Evolutionary conservation across 2,797 vertebrate species (phyloP), one percentile per base, ranked within the genome.

Genomic region (Thunnus albacares): DNA sequence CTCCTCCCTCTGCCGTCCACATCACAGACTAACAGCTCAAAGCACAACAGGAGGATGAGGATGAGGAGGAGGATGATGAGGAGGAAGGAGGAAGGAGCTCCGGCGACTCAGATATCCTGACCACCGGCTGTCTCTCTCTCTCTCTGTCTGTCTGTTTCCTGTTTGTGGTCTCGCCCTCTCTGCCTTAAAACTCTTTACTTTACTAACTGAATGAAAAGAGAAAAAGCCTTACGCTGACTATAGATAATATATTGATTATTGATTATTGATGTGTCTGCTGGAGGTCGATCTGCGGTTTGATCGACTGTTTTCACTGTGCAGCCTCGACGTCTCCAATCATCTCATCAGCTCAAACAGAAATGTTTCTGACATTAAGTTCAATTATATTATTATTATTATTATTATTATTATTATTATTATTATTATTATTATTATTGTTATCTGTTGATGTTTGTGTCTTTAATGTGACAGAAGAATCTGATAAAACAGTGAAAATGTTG

Each of bases 161-260:
- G 26, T 69, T 11, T 73, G 56, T 68, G 14, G 10, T 59, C 35
- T 86, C 49, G 60, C 65, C 82, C 59, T 85, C 71, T 90, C 84
- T 92, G 92, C 90, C 93, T 93, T 94, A 92, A 90, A 89, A 62
- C 73, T 87, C 63, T 80, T 63, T 5, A 51, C 80, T 77, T 74
- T 69, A 77, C 73, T 82, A 35, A 81, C 51, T 72, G 62, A 85
- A 77, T 77, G 76, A 81, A 70, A 58, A 67, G 73, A 72, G 52
- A 62, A 70, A 17, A 74, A 77, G 76, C 79, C 83, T 88, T 83
- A 68, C 2, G 59, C 69, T 63, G 71, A 59, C 3, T 63, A 68
- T 26, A 0, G 77, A 68, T 72, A 3, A 78, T 18, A 0, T 63
- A 41, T 75, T 62, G 67, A 75, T 51, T 18, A 20, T 43, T 69